phyloP scores from a whole-genome alignment of 2,113 vertebrate species.

The Oncorhynchus tshawytscha region DNA sequence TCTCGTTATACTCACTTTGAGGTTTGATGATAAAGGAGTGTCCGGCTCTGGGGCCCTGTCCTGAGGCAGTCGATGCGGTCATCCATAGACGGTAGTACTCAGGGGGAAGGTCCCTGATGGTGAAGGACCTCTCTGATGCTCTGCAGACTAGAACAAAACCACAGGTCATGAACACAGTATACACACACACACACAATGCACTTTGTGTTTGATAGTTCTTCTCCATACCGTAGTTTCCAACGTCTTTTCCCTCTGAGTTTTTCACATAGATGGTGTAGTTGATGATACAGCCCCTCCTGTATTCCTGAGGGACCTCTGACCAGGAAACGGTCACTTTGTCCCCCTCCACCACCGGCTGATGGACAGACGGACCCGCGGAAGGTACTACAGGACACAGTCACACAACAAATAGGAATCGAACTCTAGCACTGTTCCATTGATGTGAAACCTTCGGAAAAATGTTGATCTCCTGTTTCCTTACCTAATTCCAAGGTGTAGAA shows the following conservation, averaged over 20 bases:
- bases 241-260: neutral
- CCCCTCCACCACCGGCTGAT: conserved; percentile 8
- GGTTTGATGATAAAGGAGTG: conserved; percentile 41
- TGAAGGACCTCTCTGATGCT: conserved; percentile 6
- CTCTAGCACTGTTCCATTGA: neutral
- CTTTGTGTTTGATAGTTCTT: neutral
- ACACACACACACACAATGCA: no score
- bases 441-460: no score
- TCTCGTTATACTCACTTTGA: conserved; percentile 39
- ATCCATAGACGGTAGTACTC: conserved; percentile 62
- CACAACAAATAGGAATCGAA: neutral
- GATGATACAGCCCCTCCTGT: conserved; percentile 66
- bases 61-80: conserved; percentile 61
- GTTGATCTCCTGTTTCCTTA: conserved; percentile 14
- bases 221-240: conserved; percentile 31
- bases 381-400: conserved; percentile 55
- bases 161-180: neutral
- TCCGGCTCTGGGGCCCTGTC: conserved; percentile 52
- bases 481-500: conserved; percentile 53
- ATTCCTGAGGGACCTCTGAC: conserved; percentile 36
- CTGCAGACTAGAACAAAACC: conserved; percentile 38
- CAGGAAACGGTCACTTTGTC: conserved; percentile 55
- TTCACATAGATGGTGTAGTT: conserved; percentile 64
- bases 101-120: conserved; percentile 37
- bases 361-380: conserved; percentile 31